These are phyloP conservation scores for Caenorhabditis afra DNA, from an alignment of 2,888 invertebrate species.

Conservation along the genomic window DNA sequence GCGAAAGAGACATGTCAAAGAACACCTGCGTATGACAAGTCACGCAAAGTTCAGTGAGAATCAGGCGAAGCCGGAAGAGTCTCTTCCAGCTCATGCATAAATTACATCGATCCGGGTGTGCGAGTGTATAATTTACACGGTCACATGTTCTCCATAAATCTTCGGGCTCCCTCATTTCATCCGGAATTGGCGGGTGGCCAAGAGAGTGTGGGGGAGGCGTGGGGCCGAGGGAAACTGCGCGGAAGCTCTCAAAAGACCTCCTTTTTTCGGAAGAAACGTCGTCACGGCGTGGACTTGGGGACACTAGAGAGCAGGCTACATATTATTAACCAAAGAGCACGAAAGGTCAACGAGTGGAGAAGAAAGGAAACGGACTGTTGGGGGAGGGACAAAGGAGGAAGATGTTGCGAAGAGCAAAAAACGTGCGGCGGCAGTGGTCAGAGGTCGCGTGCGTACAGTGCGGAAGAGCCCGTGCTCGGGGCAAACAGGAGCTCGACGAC, in stretches of 20 bases:
- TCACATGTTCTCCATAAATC: constrained; percentile 40
- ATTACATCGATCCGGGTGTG: constrained; percentile 2
- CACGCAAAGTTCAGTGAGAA: constrained; percentile 49
- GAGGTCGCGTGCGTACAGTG: constrained; percentile 35
- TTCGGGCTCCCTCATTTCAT: not conserved
- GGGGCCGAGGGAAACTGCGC: constrained; percentile 7
- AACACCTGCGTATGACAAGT: constrained; percentile 55
- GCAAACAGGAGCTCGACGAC: constrained; percentile 31
- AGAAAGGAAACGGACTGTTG: not conserved
- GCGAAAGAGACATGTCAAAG: constrained; percentile 30
- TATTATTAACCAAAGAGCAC: constrained; percentile 40
- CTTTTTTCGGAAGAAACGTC: constrained; percentile 8
- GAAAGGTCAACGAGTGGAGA: constrained; percentile 13
- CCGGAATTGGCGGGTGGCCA: constrained; percentile 12
- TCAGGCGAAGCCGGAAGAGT: constrained; percentile 31
- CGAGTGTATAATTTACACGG: constrained; percentile 28
- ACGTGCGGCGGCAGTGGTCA: constrained; percentile 46
- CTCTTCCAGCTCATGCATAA: constrained; percentile 26
- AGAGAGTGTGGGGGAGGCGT: constrained; percentile 4
- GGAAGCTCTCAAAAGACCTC: constrained; percentile 15
- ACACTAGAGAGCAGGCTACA: constrained; percentile 38
- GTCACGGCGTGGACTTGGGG: constrained; percentile 18
- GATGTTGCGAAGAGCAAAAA: constrained; percentile 27
- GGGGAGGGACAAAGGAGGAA: not conserved
- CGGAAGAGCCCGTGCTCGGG: constrained; percentile 17